Evolutionary conservation across 1,140 invertebrate species (phyloP), one percentile per base, ranked within the genome.

Genomic region (Venustaconcha ellipsiformis): DNA sequence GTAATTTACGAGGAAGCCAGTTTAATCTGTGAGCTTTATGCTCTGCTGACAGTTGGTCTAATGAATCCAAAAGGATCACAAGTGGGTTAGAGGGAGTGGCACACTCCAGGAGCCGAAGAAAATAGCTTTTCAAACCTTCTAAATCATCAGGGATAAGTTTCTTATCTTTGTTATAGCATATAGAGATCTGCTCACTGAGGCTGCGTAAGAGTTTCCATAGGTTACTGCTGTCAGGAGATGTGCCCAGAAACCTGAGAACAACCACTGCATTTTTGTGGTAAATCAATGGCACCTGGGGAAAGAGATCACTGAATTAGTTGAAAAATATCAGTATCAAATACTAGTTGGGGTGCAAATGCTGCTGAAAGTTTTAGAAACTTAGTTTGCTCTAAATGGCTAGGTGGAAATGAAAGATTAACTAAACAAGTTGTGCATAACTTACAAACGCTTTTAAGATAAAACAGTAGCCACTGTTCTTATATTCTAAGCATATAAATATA

Each of bases 21-120:
- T 82, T 72, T 30, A 88, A 66, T 67, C 77, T 74, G 57, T 84
- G 76, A 15, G 84, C 82, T 56, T 77, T 69, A 57, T 83, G 77
- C 57, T 78, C 80, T 30, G 70, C 63, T 26, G 78, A 63, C n/a
- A 88, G 74, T 70, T 83, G 83, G 65, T 88, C 83, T 2, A 88
- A 68, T 13, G 84, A 84, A 66, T 87, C 87, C 14, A 88, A 72
- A n/a, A 87, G 64, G 15, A 88, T 75, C 12, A 88, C 79, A n/a
- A 88, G 73, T 6, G 84, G 82, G 69, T 70, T 75, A 14, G 68
- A 57, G 13, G 78, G 70, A 14, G 74, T 76, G 37, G 72, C 80
- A 55, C 72, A 68, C 57, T 76, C 58, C 2, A 82, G 26, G 1
- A 78, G 62, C 17, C 78, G 70, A 15, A 72, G 69, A 67, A 83